phyloP scores from a whole-genome alignment of 2,888 invertebrate genomes.

The Bruchidius siliquastri region DNA sequence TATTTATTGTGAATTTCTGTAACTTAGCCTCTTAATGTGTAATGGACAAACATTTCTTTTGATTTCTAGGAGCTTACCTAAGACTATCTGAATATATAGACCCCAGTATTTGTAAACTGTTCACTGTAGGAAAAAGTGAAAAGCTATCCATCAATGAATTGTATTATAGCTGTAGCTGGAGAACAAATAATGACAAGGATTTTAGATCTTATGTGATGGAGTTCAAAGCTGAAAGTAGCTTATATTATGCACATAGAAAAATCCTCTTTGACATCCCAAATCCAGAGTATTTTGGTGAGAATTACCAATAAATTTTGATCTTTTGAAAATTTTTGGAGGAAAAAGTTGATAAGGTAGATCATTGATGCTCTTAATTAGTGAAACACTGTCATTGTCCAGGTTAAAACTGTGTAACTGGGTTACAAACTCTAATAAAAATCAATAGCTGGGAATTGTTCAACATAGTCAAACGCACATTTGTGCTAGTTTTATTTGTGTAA shows the following conservation, averaged over 20 bases:
- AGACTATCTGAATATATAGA: conserved; percentile 20
- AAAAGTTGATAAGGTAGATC: neutral
- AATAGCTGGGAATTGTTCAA: too few relatives aligned
- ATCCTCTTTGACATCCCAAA: conserved; percentile 21
- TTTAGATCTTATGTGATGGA: conserved; percentile 20
- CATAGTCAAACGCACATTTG: too few relatives aligned
- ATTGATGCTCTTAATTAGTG: too few relatives aligned
- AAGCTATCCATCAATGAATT: conserved; percentile 6
- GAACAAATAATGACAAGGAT: conserved; percentile 9
- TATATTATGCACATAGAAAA: conserved; percentile 22
- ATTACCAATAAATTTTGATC: neutral
- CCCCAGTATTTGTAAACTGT: conserved; percentile 19
- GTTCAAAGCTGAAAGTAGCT: conserved; percentile 21
- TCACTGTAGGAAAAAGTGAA: conserved; percentile 12
- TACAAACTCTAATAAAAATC: too few relatives aligned
- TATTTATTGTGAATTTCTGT: too few relatives aligned
- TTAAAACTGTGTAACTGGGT: neutral
- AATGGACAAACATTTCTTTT: conserved; percentile 1
- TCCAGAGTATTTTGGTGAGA: conserved; percentile 18
- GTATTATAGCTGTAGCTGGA: conserved; percentile 18
- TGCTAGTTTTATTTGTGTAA: too few relatives aligned
- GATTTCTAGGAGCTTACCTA: conserved; percentile 21
- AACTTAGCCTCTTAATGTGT: too few relatives aligned
- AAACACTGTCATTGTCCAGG: too few relatives aligned
- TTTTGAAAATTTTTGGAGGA: too few relatives aligned